phyloP scores from a whole-genome alignment of 2,888 invertebrate species.

The Euclidia mi region DNA sequence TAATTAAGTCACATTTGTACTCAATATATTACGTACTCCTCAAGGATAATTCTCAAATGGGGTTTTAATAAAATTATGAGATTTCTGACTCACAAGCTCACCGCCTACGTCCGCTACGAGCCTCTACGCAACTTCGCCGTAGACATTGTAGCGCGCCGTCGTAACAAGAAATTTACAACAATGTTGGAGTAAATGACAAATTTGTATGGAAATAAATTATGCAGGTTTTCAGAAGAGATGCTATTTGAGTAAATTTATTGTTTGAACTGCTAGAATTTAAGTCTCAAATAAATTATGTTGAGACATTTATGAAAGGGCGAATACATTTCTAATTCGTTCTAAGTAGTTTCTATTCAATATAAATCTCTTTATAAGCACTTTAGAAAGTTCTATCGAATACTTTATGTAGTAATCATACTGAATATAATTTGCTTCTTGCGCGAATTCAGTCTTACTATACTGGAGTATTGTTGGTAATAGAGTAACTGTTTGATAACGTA shows the following conservation, averaged over 20 bases:
- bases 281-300: slow-evolving; percentile 14
- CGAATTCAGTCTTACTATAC: too few species aligned
- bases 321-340: background rate
- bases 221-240: slow-evolving; percentile 22
- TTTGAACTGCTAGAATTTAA: slow-evolving; percentile 12
- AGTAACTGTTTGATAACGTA: too few species aligned
- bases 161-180: slow-evolving; percentile 35
- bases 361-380: slow-evolving; percentile 2
- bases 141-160: slow-evolving; percentile 24
- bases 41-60: too few species aligned
- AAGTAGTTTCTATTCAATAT: slow-evolving; percentile 1
- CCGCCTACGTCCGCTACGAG: slow-evolving; percentile 8
- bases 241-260: slow-evolving; percentile 31
- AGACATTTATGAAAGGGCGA: slow-evolving; percentile 10
- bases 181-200: slow-evolving; percentile 32
- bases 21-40: too few species aligned
- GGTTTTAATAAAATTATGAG: background rate
- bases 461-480: too few species aligned
- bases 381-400: background rate
- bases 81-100: slow-evolving; percentile 4
- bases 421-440: too few species aligned
- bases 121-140: slow-evolving; percentile 28
- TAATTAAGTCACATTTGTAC: too few species aligned
- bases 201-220: slow-evolving; percentile 41
- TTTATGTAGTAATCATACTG: slow-evolving; percentile 15